phyloP scores from a whole-genome alignment of 2,113 vertebrate genomes.

The Hemiscyllium ocellatum region DNA sequence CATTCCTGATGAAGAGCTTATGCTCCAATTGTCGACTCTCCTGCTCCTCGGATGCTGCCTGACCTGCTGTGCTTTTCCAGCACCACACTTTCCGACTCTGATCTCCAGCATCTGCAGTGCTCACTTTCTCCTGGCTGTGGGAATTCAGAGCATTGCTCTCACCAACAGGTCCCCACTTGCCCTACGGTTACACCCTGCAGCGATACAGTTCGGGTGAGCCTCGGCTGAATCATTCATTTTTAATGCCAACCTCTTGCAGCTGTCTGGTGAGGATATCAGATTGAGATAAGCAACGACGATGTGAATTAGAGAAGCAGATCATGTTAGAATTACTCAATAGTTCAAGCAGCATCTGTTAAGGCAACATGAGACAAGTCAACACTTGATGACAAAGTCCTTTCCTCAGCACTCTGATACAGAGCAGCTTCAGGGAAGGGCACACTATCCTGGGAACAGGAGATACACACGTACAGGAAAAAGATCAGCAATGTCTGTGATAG shows the following conservation, averaged over 20 bases:
- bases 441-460: not conserved
- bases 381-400: not conserved
- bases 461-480: not conserved
- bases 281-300: not conserved
- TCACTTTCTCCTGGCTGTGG: too few species aligned
- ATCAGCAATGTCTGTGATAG: not conserved
- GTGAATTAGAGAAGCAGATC: not conserved
- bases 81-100: too few species aligned
- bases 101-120: too few species aligned
- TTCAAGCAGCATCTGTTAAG: not conserved
- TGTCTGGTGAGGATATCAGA: not conserved
- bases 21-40: too few species aligned
- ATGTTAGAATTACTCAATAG: not conserved
- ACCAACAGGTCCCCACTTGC: not conserved
- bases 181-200: not conserved
- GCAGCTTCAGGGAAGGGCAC: not conserved
- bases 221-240: not conserved
- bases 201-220: not conserved
- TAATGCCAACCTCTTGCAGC: not conserved
- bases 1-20: too few species aligned
- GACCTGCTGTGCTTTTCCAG: too few species aligned
- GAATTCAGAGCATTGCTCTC: not conserved
- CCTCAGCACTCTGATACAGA: not conserved
- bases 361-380: not conserved
- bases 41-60: too few species aligned